Percentiles rank a stretch among this genome's conserved stretches.
Evolutionary conservation across 2,888 invertebrate species (phyloP).

Genomic region (Stenurella melanura): DNA sequence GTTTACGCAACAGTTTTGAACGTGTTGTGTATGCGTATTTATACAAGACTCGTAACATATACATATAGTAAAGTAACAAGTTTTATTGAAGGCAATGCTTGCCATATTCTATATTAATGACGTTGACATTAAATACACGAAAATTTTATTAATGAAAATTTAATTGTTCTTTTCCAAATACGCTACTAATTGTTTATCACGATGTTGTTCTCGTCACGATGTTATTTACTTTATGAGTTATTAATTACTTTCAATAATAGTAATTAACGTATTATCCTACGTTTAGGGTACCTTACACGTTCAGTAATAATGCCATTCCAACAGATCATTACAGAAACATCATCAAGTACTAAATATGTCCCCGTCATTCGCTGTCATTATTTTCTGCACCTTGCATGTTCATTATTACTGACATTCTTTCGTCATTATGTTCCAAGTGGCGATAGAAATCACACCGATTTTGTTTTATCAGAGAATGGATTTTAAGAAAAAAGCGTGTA

Average conservation of each 20-base stretch:
- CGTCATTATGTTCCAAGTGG: too few relatives aligned
- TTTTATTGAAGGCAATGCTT: neutral
- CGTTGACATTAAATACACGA: neutral
- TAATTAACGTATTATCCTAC: too few relatives aligned
- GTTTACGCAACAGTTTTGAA: neutral
- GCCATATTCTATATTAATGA: conserved; percentile 12
- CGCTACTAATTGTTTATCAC: neutral
- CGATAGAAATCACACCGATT: too few relatives aligned
- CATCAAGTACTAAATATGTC: too few relatives aligned
- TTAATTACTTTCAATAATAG: neutral
- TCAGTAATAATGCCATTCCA: too few relatives aligned
- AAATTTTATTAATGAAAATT: conserved; percentile 19
- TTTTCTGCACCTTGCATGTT: too few relatives aligned
- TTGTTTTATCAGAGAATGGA: too few relatives aligned
- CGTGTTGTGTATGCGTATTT: neutral
- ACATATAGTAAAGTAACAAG: neutral
- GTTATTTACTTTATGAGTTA: neutral
- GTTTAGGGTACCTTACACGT: too few relatives aligned
- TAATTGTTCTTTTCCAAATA: neutral
- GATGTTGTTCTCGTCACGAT: neutral
- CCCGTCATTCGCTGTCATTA: too few relatives aligned
- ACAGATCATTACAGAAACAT: too few relatives aligned
- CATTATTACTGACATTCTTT: too few relatives aligned
- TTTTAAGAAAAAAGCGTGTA: too few relatives aligned
- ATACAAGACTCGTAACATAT: neutral